phyloP scores from a whole-genome alignment of 2,888 invertebrate species.

The Drosophila ochracea region DNA sequence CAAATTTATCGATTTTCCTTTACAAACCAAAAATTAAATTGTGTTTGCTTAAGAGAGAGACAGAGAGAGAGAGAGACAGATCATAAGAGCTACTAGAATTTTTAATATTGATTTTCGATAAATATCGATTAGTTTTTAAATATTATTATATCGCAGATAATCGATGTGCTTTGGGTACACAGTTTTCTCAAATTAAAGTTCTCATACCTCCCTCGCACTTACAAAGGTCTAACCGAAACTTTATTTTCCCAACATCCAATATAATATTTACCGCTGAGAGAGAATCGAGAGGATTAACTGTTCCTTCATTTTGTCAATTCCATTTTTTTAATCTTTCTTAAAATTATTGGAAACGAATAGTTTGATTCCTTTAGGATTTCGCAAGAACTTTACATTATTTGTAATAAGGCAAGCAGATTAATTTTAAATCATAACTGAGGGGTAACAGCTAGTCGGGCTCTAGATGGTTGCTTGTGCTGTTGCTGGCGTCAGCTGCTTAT shows the following conservation, averaged over 20 bases:
- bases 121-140: not conserved
- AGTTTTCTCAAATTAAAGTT: not conserved
- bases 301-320: not conserved
- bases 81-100: not conserved
- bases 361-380: too few species aligned
- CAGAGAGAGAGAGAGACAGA: not conserved
- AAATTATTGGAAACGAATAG: not conserved
- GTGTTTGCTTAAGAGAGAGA: not conserved
- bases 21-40: not conserved
- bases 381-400: not conserved
- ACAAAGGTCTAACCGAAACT: not conserved
- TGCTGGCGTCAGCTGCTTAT: conserved; percentile 82
- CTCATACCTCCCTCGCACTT: not conserved
- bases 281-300: not conserved
- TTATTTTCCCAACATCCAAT: not conserved
- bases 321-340: rapidly evolving
- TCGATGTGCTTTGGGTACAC: not conserved
- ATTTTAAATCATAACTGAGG: not conserved
- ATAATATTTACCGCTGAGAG: not conserved
- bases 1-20: not conserved
- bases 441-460: not conserved
- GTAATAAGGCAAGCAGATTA: not conserved
- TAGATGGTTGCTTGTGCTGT: not conserved
- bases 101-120: not conserved
- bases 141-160: not conserved